A percentile compares a stretch with the other conserved stretches of the same genome.
phyloP scores from a whole-genome alignment of 1,140 invertebrate species.

The Saccostrea cuccullata region DNA sequence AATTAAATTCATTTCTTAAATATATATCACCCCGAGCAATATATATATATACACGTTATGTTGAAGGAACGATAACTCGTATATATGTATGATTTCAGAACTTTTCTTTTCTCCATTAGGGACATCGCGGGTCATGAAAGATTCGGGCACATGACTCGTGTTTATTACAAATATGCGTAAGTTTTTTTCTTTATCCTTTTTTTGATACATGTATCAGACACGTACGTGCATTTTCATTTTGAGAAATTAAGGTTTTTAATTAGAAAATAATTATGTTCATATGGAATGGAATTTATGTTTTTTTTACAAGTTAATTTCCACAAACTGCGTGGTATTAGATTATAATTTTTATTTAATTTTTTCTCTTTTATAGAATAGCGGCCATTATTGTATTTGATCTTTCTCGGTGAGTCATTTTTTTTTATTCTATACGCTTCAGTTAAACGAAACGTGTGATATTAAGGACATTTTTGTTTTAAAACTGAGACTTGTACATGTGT shows the following conservation, averaged over 20 bases:
- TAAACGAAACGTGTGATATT: not conserved
- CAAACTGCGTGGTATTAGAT: too few relatives aligned
- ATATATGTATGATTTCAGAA: not conserved
- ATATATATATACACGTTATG: too few relatives aligned
- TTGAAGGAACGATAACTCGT: too few relatives aligned
- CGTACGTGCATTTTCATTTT: not conserved
- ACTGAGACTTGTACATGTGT: too few relatives aligned
- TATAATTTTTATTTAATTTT: too few relatives aligned
- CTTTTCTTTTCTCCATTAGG: conserved; percentile 75
- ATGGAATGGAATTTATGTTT: too few relatives aligned
- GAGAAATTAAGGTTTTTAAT: too few relatives aligned
- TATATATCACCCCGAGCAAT: too few relatives aligned
- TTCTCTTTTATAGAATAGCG: conserved; percentile 74
- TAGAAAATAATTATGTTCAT: too few relatives aligned
- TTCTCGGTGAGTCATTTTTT: conserved; percentile 66
- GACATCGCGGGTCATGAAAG: conserved; percentile 80
- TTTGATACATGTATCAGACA: not conserved
- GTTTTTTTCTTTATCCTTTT: conserved; percentile 50
- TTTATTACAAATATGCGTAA: conserved; percentile 81
- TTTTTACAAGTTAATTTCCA: too few relatives aligned
- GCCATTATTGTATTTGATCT: conserved; percentile 78
- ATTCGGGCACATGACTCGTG: conserved; percentile 79
- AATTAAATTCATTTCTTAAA: too few relatives aligned
- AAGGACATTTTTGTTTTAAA: conserved; percentile 2
- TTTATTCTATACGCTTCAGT: not conserved